Conservation (phyloP, 2,797 vertebrate species). For the Salarias fasciatus region DNA sequence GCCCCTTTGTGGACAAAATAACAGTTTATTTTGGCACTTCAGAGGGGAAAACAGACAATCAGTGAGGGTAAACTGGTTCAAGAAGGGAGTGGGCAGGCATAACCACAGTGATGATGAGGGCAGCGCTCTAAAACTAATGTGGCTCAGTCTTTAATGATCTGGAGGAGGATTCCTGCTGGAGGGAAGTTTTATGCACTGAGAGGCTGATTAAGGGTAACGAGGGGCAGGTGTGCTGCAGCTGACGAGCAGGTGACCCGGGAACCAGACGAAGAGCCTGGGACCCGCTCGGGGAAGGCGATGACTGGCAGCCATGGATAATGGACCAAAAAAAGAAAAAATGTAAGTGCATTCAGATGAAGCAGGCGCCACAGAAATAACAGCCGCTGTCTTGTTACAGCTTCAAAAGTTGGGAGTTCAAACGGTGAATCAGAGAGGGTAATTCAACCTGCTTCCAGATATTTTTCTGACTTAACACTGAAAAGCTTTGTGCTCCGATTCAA, state of each 20-base stretch:
- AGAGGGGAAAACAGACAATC: background rate
- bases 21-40: background rate
- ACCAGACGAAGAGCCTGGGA: background rate
- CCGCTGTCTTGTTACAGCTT: slow-evolving; percentile 11
- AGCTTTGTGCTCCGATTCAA: slow-evolving; percentile 18
- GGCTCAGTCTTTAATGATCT: slow-evolving; percentile 23
- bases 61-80: slow-evolving; percentile 1
- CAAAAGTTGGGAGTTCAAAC: slow-evolving; percentile 31
- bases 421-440: slow-evolving; percentile 27
- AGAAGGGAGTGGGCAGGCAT: slow-evolving; percentile 1
- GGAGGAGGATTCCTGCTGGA: background rate
- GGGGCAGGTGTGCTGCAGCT: slow-evolving; percentile 20
- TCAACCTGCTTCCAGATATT: slow-evolving; percentile 19
- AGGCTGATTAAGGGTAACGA: slow-evolving; percentile 20
- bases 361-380: slow-evolving; percentile 2
- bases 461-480: slow-evolving; percentile 23
- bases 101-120: background rate
- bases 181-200: slow-evolving; percentile 5
- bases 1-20: too few relatives aligned
- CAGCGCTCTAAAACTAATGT: slow-evolving; percentile 14
- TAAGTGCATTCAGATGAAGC: slow-evolving; percentile 2
- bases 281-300: background rate
- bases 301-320: slow-evolving; percentile 3
- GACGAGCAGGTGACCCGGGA: slow-evolving; percentile 7
- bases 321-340: background rate